Evolutionary conservation across 2,797 vertebrate species (phyloP), one percentile per base, ranked within the genome.

Genomic region (Yasuhikotakia modesta): DNA sequence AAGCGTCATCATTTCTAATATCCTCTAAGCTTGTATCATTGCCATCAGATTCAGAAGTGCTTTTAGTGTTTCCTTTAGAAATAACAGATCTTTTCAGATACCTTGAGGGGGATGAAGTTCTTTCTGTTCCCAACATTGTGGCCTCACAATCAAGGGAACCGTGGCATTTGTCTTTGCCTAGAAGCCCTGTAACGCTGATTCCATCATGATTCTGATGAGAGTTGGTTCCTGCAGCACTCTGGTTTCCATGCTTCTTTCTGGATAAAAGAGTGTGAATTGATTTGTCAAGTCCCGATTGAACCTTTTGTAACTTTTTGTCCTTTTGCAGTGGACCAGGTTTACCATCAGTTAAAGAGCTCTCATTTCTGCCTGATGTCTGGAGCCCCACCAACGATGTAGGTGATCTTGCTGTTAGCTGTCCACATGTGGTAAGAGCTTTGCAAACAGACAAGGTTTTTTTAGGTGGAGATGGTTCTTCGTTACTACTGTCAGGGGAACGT

Each of bases 291-390:
- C 87, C 95, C 86, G 95, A 95, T 43, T 79, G 50, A 85, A 90
- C 93, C 91, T 93, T 96, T 80, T 94, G 95, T 88, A 93, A 89
- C 81, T 93, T 90, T 86, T 94, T 94, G 87, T 92, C 93, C 81
- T 93, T 94, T 91, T 91, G 94, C 86, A 96, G 94, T 80, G 95
- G 90, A 85, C 95, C 95, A 73, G 94, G 84, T 90, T 95, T 94
- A 88, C 90, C 93, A 89, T 87, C 87, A 73, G 94, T 92, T 72
- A 92, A 81, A 13, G 84, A 84, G 81, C 83, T 81, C 19, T 82
- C 70, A 79, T 81, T 84, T 84, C 87, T 90, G 48, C 86, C 81
- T 5, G 85, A 78, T 43, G 87, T 85, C 52, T 86, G 79, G 78
- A 90, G 86, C 84, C 92, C 88, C 30, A 89, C 85, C 16, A 85